Percentiles rank a stretch among this genome's conserved stretches.
Evolutionary conservation across 2,888 invertebrate species (phyloP).

Genomic region (Leptura quadrifasciata): DNA sequence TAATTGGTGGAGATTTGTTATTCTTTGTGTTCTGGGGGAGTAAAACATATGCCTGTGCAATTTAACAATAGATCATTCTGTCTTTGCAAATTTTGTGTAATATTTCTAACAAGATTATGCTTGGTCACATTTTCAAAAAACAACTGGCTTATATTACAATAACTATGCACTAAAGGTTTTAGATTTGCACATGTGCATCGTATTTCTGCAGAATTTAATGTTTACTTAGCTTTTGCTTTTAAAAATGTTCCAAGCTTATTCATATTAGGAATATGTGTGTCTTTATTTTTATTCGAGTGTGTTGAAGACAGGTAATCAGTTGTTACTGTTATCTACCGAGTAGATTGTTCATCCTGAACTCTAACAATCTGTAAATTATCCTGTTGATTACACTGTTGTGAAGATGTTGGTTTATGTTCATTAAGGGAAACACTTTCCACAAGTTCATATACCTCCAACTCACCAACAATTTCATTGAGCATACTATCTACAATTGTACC

Average conservation of each 20-base stretch:
- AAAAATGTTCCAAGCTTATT: background rate
- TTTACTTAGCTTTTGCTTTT: background rate
- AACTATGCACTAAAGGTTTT: background rate
- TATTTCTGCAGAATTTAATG: background rate
- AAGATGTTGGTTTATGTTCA: background rate
- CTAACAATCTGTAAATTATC: background rate
- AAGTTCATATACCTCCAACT: background rate
- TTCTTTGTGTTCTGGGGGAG: background rate
- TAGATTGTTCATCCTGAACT: background rate
- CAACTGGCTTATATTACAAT: background rate
- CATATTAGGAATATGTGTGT: background rate
- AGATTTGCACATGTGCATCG: background rate
- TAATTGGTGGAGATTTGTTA: slow-evolving; percentile 2
- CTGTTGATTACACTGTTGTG: background rate
- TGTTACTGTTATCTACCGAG: background rate
- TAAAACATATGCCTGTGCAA: slow-evolving; percentile 1
- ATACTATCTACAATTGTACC: background rate
- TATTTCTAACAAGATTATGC: background rate
- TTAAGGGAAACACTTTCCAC: background rate
- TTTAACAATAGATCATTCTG: background rate
- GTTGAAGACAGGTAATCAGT: background rate
- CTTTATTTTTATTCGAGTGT: background rate
- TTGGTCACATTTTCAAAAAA: background rate
- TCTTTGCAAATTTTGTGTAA: background rate
- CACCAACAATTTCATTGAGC: background rate